Evolutionary conservation across 2,113 vertebrate genomes (phyloP), one percentile per base, ranked within the genome.

Genomic region (Podarcis muralis): DNA sequence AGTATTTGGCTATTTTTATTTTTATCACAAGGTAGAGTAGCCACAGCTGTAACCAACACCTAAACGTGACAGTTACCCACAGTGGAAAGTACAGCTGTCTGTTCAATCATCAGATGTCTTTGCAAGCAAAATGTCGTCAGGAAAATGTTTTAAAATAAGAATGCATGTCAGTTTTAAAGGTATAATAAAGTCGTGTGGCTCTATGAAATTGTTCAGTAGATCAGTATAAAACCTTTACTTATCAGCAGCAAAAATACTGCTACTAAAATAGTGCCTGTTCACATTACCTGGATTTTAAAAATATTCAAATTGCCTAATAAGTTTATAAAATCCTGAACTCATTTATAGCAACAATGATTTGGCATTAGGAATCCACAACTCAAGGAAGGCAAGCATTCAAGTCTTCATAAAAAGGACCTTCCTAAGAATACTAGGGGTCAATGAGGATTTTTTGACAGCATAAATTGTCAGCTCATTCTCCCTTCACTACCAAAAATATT

Each of bases 41-140:
- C 48, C 93, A 91, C 80, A 91, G 48, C 86, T 87, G 30, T 48
- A 93, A 90, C 69, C 20, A 92, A 89, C 12, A 13, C 18, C 25
- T 88, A 69, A 92, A 93, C 66, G 74, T 74, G 79, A 92, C 59
- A 92, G 81, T 83, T 75, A 91, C 83, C 43, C 86, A 90, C 85
- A 35, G 59, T 71, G 25, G 84, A 91, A 83, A 32, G 4, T 53
- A 68, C 66, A 81, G 27, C 71, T 84, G 75, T 71, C 69, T 79
- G 27, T 35, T 87, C 57, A 35, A 89, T 78, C 69, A 84, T 89
- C 86, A 89, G 85, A 87, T 89, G 2, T 37, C 11, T 27, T 1
- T 9, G 75, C 5, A 83, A 35, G 3, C 4, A 83, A 87, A 40
- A 43, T 83, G 20, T 35, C 32, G 1, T 62, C 81, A 53, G 53